Conservation (phyloP, 2,888 invertebrate species). For the Scaptomyza reducta region DNA sequence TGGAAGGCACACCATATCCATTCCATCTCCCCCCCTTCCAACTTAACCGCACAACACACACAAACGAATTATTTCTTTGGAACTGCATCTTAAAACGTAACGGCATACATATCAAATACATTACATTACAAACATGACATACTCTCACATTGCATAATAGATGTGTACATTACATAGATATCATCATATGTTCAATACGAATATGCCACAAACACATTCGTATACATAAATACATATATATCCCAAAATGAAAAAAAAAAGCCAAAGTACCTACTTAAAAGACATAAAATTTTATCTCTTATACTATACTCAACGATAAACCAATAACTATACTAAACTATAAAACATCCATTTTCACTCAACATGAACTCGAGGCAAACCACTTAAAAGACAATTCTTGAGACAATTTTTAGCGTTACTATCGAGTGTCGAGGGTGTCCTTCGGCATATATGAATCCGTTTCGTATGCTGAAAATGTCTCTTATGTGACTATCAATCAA, state of each 20-base stretch:
- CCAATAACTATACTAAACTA: slow-evolving; percentile 40
- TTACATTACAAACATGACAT: slow-evolving; percentile 50
- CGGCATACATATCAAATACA: slow-evolving; percentile 82
- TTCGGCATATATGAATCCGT: slow-evolving; percentile 2
- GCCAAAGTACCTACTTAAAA: slow-evolving; percentile 79
- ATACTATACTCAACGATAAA: slow-evolving; percentile 49
- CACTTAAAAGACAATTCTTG: slow-evolving; percentile 46
- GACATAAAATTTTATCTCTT: slow-evolving; percentile 68
- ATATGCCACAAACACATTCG: too few relatives aligned
- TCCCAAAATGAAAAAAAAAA: slow-evolving; percentile 57
- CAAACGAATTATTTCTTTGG: slow-evolving; percentile 19
- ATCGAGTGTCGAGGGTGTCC: not conserved
- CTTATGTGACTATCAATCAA: slow-evolving; percentile 71
- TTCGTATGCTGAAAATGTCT: slow-evolving; percentile 19
- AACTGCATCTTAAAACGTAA: slow-evolving; percentile 72
- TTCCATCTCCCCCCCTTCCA: slow-evolving; percentile 2
- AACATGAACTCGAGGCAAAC: slow-evolving; percentile 20
- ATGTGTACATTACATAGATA: slow-evolving; percentile 29
- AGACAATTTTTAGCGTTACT: slow-evolving; percentile 30
- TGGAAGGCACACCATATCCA: slow-evolving; percentile 8
- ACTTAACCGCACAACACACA: too few relatives aligned
- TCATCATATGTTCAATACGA: slow-evolving; percentile 21
- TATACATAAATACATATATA: slow-evolving; percentile 14
- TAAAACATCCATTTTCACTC: slow-evolving; percentile 4
- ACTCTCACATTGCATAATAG: slow-evolving; percentile 31